phyloP scores from a whole-genome alignment of 2,113 vertebrate species.

The Grus americana region DNA sequence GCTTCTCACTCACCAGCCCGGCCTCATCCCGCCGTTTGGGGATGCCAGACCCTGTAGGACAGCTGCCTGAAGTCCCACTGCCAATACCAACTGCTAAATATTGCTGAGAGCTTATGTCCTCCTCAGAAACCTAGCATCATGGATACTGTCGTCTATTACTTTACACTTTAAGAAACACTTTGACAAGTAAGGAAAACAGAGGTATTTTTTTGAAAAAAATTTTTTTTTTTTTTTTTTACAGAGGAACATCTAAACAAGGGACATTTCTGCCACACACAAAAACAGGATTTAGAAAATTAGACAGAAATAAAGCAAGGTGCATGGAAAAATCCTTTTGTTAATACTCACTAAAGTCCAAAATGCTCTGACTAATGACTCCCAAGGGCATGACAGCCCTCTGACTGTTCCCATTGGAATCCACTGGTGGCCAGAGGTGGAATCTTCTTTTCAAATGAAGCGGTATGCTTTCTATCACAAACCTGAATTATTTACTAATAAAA shows the following conservation, averaged over 20 bases:
- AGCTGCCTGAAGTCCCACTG: background rate
- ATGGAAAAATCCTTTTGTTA: background rate
- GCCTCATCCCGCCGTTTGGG: accelerated
- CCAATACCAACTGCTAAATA: background rate
- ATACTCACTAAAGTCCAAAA: background rate
- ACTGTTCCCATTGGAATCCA: background rate
- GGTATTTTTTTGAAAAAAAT: too few species aligned
- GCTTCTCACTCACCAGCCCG: background rate
- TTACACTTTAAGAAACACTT: background rate
- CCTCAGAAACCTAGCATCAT: background rate
- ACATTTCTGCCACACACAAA: background rate
- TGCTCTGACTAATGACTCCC: background rate
- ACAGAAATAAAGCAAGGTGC: background rate
- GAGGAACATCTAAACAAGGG: background rate
- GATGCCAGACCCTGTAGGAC: background rate
- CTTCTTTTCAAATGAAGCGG: background rate
- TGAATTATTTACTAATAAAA: background rate
- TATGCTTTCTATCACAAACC: background rate
- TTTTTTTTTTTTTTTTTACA: background rate
- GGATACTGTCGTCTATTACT: background rate
- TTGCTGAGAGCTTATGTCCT: background rate
- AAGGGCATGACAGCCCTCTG: background rate
- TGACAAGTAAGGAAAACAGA: background rate
- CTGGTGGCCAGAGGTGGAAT: background rate
- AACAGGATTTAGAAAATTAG: background rate